A percentile compares a stretch with the other conserved stretches of the same genome.
phyloP scores from a whole-genome alignment of 2,113 vertebrate species.

The Malurus alboscapulatus region DNA sequence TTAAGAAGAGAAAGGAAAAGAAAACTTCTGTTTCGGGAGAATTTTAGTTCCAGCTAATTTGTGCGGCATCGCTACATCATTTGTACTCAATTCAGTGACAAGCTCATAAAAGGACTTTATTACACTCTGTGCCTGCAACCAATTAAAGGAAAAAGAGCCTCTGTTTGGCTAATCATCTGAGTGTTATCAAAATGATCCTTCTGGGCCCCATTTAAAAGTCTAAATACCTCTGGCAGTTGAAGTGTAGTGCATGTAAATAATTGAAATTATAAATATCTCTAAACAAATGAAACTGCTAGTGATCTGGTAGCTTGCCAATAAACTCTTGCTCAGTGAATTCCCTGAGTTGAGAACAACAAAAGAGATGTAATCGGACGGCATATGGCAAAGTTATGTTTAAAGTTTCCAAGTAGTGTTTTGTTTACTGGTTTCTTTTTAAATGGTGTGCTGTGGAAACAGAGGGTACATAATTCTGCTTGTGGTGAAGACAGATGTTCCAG shows the following conservation, averaged over 20 bases:
- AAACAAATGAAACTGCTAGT: conserved; percentile 37
- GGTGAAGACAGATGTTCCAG: conserved; percentile 40
- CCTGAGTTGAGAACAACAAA: background rate
- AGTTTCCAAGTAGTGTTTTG: conserved; percentile 7
- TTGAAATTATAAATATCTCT: conserved; percentile 36
- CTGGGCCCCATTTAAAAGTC: conserved; percentile 6
- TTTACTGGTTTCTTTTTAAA: conserved; percentile 27
- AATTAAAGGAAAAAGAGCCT: conserved; percentile 26
- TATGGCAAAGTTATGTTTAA: conserved; percentile 34
- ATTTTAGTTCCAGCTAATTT: background rate
- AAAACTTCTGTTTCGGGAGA: background rate
- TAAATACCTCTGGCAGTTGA: conserved; percentile 41
- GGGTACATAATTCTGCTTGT: conserved; percentile 23
- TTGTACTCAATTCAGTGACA: conserved; percentile 26
- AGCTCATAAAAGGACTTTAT: conserved; percentile 21
- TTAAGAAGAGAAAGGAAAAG: background rate
- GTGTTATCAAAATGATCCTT: conserved; percentile 49
- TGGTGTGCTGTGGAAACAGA: conserved; percentile 2
- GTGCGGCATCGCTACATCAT: background rate
- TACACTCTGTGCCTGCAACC: background rate
- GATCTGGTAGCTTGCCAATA: background rate
- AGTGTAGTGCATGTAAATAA: conserved; percentile 28
- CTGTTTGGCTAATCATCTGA: conserved; percentile 28
- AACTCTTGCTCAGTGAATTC: background rate
- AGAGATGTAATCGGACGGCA: background rate